Evolutionary conservation across 2,888 invertebrate species (phyloP).

Genomic region (Rhagophthalmus giganteus): DNA sequence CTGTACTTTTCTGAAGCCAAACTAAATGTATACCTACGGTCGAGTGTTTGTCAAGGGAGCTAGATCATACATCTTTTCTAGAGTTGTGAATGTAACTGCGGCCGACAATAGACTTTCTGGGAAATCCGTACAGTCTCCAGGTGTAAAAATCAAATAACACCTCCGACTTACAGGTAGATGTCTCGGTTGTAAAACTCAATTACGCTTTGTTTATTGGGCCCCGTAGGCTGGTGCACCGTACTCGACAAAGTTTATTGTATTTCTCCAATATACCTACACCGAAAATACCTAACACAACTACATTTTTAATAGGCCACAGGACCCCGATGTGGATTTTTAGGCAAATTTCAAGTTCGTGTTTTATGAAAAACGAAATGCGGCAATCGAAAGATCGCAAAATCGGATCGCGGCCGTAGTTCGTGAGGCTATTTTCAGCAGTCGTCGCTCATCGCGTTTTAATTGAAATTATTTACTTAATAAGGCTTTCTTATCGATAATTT

Average conservation of each 20-base stretch:
- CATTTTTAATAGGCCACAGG: no score
- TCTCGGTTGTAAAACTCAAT: slow-evolving; percentile 30
- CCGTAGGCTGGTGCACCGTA: slow-evolving; percentile 14
- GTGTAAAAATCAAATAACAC: slow-evolving; percentile 37
- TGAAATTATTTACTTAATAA: no score
- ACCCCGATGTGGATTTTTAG: no score
- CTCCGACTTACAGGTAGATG: slow-evolving; percentile 34
- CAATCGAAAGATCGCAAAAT: no score
- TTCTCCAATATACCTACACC: no score
- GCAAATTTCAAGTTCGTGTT: no score
- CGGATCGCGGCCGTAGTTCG: no score
- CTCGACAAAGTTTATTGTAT: slow-evolving; percentile 13
- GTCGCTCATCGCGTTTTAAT: no score
- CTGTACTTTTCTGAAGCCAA: slow-evolving; percentile 16
- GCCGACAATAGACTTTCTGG: slow-evolving; percentile 26
- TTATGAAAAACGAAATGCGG: no score
- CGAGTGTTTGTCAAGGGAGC: slow-evolving; percentile 18
- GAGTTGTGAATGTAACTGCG: slow-evolving; percentile 22
- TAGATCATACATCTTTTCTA: slow-evolving; percentile 26
- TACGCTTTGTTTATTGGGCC: slow-evolving; percentile 27
- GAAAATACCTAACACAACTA: no score
- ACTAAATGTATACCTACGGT: slow-evolving; percentile 13
- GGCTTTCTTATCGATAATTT: no score
- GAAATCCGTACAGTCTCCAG: slow-evolving; percentile 30
- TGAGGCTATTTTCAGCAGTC: no score